These are phyloP conservation scores for Oreohelix idahoensis DNA, from an alignment of 1,140 invertebrate genomes.

Conservation along the genomic window DNA sequence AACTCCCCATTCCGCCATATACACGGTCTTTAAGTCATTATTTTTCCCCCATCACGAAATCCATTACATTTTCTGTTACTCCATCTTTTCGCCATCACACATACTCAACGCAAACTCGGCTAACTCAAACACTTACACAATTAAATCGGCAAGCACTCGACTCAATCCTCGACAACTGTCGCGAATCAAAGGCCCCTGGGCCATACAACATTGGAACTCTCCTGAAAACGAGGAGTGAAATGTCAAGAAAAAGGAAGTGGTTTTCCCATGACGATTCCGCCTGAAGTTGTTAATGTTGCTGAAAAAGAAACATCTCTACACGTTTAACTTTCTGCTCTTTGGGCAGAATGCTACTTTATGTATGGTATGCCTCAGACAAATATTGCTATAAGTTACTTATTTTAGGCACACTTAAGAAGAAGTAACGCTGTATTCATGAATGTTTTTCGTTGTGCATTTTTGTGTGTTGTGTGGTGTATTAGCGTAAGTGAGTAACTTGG, in stretches of 20 bases:
- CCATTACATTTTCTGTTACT: background rate
- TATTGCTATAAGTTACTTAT: too few relatives aligned
- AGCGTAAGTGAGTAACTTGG: too few relatives aligned
- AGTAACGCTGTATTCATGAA: too few relatives aligned
- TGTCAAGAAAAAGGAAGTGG: slow-evolving; percentile 12
- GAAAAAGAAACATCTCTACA: background rate
- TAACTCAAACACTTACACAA: background rate
- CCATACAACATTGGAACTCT: background rate
- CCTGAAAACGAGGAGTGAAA: background rate
- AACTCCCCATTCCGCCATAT: too few relatives aligned
- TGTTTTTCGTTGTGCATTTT: too few relatives aligned
- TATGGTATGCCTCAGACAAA: too few relatives aligned
- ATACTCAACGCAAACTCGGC: background rate
- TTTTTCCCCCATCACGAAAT: background rate
- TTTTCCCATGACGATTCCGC: background rate
- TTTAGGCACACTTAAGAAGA: too few relatives aligned
- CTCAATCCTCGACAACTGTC: background rate
- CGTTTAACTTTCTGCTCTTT: background rate
- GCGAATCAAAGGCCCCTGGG: background rate
- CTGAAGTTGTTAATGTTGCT: background rate
- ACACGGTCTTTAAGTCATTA: too few relatives aligned
- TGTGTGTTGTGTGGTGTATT: too few relatives aligned
- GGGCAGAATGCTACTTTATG: background rate
- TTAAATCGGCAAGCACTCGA: slow-evolving; percentile 5
- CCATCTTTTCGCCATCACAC: background rate